These are phyloP conservation scores for Cyanoliseus patagonus DNA, from an alignment of 2,113 vertebrate genomes.

Conservation along the genomic window DNA sequence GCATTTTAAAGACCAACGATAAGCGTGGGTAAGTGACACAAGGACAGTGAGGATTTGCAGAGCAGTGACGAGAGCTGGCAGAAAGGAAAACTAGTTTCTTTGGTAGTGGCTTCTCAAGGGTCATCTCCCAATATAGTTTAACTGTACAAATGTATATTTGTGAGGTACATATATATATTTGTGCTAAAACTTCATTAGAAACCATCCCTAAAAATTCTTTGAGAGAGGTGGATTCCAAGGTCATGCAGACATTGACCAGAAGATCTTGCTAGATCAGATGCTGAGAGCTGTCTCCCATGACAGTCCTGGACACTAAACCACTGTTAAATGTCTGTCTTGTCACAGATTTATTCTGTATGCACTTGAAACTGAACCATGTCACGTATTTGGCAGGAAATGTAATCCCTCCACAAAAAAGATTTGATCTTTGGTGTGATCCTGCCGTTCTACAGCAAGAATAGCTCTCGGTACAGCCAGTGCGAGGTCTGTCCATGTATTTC, in stretches of 20 bases:
- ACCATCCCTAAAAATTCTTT: background rate
- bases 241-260: background rate
- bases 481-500: background rate
- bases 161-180: background rate
- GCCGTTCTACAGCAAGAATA: background rate
- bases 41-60: background rate
- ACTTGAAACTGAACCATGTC: conserved; percentile 39
- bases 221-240: background rate
- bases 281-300: background rate
- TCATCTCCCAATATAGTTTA: background rate
- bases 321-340: conserved; percentile 38
- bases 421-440: conserved; percentile 40
- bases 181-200: background rate
- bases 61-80: background rate
- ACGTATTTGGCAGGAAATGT: conserved; percentile 44
- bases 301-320: conserved; percentile 24
- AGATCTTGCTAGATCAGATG: background rate
- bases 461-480: background rate
- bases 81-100: background rate
- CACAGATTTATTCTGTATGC: conserved; percentile 2
- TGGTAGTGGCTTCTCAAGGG: background rate
- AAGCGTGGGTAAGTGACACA: background rate
- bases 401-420: conserved; percentile 52
- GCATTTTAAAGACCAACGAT: background rate
- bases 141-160: background rate